Evolutionary conservation across 92 coral and sea anemone genomes (phyloP).

Genomic region (Epizoanthus fatuus): DNA sequence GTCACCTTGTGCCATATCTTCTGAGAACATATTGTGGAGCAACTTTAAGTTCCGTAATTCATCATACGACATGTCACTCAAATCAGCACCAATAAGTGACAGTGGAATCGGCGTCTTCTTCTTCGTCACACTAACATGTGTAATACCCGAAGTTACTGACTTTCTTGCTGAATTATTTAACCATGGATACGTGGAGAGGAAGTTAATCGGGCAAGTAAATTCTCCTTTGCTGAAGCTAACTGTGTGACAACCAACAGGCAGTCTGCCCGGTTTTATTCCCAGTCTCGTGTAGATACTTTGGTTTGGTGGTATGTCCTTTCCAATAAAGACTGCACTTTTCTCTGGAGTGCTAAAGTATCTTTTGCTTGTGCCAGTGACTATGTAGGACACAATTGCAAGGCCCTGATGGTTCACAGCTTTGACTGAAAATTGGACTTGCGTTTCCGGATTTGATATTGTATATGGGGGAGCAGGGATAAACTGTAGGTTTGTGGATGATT

Average conservation of each 20-base stretch:
- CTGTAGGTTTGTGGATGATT: slow-evolving; percentile 42
- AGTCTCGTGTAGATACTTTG: slow-evolving; percentile 54
- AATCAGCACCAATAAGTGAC: slow-evolving; percentile 51
- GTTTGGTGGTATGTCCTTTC: slow-evolving; percentile 1
- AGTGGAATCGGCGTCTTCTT: slow-evolving; percentile 40
- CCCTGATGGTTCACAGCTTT: slow-evolving; percentile 47
- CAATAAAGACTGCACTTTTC: slow-evolving; percentile 45
- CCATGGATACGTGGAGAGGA: slow-evolving; percentile 51
- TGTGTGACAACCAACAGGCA: slow-evolving; percentile 67
- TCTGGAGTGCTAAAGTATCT: slow-evolving; percentile 45
- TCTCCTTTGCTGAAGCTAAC: background rate
- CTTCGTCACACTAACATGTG: slow-evolving; percentile 32
- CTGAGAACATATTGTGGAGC: background rate
- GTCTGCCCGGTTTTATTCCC: slow-evolving; percentile 26
- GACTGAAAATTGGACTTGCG: slow-evolving; percentile 47
- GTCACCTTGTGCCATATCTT: background rate
- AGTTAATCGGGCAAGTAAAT: background rate
- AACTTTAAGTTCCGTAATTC: background rate
- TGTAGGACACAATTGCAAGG: slow-evolving; percentile 53
- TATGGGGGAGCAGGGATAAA: slow-evolving; percentile 40
- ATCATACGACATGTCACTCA: background rate
- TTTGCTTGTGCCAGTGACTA: slow-evolving; percentile 45
- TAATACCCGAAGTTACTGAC: slow-evolving; percentile 43
- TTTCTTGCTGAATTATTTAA: background rate
- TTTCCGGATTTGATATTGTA: slow-evolving; percentile 41